Conservation (phyloP, 2,113 vertebrate species). For the Mandrillus leucophaeus region DNA sequence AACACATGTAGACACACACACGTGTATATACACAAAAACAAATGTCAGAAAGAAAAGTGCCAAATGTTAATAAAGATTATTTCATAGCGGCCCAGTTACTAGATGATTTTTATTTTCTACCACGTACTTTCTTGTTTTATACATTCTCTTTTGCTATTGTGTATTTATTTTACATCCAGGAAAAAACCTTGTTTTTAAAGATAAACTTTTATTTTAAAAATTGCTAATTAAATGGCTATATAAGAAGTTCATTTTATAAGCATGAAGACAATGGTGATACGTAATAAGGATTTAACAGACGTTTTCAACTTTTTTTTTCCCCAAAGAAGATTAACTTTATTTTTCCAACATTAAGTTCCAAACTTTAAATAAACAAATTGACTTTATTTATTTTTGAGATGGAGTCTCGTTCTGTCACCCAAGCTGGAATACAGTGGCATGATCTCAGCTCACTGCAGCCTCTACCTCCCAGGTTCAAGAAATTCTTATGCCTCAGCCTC, state of each 20-base stretch:
- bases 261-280: background rate
- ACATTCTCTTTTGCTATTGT: background rate
- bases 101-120: background rate
- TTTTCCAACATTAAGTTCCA: background rate
- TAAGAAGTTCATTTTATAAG: background rate
- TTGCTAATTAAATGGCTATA: background rate
- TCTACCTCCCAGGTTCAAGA: too few species aligned
- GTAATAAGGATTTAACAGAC: background rate
- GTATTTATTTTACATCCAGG: background rate
- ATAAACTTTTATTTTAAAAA: background rate
- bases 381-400: background rate
- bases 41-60: background rate
- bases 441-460: too few species aligned
- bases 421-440: too few species aligned
- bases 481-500: too few species aligned
- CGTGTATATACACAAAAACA: background rate
- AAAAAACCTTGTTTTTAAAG: background rate
- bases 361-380: background rate
- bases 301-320: background rate
- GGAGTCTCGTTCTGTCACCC: too few species aligned
- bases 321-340: background rate
- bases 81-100: background rate
- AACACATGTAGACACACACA: background rate
- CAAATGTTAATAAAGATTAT: background rate
- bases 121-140: background rate